Conservation (phyloP, 1,140 invertebrate species). For the Harlomillsia oculata region DNA sequence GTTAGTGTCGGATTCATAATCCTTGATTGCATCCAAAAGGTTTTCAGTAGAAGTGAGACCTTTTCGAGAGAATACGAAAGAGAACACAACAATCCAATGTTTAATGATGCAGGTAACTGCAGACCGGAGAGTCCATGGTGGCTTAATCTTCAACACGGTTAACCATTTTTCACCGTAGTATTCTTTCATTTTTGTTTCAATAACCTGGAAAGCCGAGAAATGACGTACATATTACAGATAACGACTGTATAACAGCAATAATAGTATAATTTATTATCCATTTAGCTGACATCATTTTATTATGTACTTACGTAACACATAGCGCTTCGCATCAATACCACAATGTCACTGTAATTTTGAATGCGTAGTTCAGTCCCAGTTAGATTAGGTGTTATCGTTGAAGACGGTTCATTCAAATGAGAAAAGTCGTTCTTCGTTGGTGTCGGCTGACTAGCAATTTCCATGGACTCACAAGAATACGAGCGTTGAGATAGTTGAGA, state of each 20-base stretch:
- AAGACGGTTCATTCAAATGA: too few relatives aligned
- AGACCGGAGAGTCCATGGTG: slow-evolving; percentile 22
- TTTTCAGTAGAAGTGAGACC: slow-evolving; percentile 4
- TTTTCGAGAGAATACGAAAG: slow-evolving; percentile 20
- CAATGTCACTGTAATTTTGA: background rate
- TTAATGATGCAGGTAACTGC: slow-evolving; percentile 22
- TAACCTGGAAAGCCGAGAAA: slow-evolving; percentile 16
- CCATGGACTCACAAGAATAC: background rate
- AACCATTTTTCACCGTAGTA: slow-evolving; percentile 30
- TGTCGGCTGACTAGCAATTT: background rate
- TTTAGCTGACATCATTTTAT: background rate
- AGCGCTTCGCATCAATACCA: background rate
- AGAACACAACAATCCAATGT: slow-evolving; percentile 32
- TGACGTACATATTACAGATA: background rate
- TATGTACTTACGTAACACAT: slow-evolving; percentile 2
- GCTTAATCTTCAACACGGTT: slow-evolving; percentile 14
- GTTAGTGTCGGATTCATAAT: background rate
- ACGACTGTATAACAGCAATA: background rate
- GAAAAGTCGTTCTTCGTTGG: background rate
- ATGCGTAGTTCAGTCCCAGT: background rate
- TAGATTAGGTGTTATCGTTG: background rate
- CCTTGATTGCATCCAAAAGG: background rate
- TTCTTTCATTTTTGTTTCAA: slow-evolving; percentile 29
- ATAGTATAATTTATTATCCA: background rate
- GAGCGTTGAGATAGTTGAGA: background rate